phyloP scores from a whole-genome alignment of 2,888 invertebrate genomes.

The Plutella xylostella region DNA sequence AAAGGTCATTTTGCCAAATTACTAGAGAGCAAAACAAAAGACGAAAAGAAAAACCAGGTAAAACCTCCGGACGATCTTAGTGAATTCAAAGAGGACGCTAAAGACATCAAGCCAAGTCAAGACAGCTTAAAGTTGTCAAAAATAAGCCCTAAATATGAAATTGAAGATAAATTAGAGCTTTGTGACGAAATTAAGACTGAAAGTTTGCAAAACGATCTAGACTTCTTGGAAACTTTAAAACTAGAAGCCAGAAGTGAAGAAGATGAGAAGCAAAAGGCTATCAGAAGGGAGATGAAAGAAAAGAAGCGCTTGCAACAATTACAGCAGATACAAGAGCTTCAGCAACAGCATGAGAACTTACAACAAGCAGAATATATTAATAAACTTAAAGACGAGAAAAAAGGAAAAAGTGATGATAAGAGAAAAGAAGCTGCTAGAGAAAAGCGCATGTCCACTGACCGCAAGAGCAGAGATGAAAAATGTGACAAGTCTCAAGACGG shows the following conservation, averaged over 20 bases:
- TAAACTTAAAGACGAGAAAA: slow-evolving; percentile 56
- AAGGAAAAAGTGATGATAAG: slow-evolving; percentile 49
- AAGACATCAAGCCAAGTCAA: slow-evolving; percentile 25
- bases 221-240: slow-evolving; percentile 70
- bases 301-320: slow-evolving; percentile 64
- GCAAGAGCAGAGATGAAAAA: slow-evolving; percentile 64
- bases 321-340: slow-evolving; percentile 60
- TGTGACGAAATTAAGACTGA: slow-evolving; percentile 32
- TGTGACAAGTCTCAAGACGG: slow-evolving; percentile 33
- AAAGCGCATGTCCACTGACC: slow-evolving; percentile 61
- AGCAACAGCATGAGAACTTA: slow-evolving; percentile 58
- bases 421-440: slow-evolving; percentile 57
- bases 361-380: slow-evolving; percentile 46
- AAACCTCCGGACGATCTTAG: slow-evolving; percentile 54
- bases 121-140: slow-evolving; percentile 38
- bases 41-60: slow-evolving; percentile 69
- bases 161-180: slow-evolving; percentile 28
- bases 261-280: slow-evolving; percentile 67
- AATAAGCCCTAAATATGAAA: slow-evolving; percentile 36
- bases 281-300: slow-evolving; percentile 68
- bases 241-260: slow-evolving; percentile 70
- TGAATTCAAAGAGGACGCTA: slow-evolving; percentile 42
- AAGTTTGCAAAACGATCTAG: slow-evolving; percentile 63
- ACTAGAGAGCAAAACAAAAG: slow-evolving; percentile 71
- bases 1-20: slow-evolving; percentile 70